Evolutionary conservation across 2,797 vertebrate genomes (phyloP).

Genomic region (Neostethus bicornis): DNA sequence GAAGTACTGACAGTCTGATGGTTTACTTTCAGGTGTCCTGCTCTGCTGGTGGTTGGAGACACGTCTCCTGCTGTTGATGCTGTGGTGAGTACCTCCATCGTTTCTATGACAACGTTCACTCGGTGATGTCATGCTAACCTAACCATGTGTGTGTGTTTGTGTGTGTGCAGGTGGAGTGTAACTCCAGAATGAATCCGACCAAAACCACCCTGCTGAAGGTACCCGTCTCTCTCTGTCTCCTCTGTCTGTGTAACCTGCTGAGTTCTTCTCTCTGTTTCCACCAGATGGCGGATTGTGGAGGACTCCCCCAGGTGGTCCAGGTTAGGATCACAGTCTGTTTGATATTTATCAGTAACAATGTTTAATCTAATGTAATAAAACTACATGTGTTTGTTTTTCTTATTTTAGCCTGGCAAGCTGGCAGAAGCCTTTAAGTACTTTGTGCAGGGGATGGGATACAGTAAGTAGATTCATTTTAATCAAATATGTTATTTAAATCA

Average conservation of each 20-base stretch:
- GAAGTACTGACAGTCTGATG: too few relatives aligned
- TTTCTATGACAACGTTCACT: slow-evolving; percentile 38
- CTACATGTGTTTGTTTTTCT: slow-evolving; percentile 11
- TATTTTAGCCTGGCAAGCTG: slow-evolving; percentile 76
- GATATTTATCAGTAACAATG: too few relatives aligned
- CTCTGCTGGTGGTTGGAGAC: slow-evolving; percentile 92
- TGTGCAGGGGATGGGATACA: slow-evolving; percentile 84
- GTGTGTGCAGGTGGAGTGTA: slow-evolving; percentile 90
- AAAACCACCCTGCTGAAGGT: slow-evolving; percentile 95
- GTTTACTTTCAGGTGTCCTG: slow-evolving; percentile 85
- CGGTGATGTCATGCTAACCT: slow-evolving; percentile 2
- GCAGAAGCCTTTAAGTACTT: slow-evolving; percentile 82
- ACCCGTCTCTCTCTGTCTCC: background rate
- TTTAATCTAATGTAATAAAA: background rate
- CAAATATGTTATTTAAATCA: too few relatives aligned
- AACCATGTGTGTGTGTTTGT: background rate
- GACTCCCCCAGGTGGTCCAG: slow-evolving; percentile 94
- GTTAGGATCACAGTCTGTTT: slow-evolving; percentile 69
- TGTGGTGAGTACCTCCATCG: slow-evolving; percentile 83
- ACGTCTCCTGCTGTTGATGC: slow-evolving; percentile 91
- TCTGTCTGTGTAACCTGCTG: too few relatives aligned
- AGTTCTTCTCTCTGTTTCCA: slow-evolving; percentile 13
- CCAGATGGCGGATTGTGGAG: slow-evolving; percentile 96
- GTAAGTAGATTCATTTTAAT: slow-evolving; percentile 65
- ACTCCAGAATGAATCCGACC: slow-evolving; percentile 92